Evolutionary conservation across 2,797 vertebrate species (phyloP), one percentile per base, ranked within the genome.

Genomic region (Pipistrellus nathusii): DNA sequence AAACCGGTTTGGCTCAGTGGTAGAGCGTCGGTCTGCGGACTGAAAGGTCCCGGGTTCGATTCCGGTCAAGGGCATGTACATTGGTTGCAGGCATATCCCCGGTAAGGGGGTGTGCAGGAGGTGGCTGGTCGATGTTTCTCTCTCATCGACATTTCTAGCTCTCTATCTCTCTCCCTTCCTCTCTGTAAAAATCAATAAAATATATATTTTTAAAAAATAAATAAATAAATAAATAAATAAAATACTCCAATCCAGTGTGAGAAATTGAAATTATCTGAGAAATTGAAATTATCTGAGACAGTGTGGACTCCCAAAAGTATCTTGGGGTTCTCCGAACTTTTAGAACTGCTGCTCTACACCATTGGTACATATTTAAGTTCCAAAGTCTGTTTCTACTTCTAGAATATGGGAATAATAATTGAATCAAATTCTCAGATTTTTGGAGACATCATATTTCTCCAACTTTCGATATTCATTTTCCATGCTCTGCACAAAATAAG

Each of bases 391-490:
- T 77, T 85, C 64, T 77, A 41, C 8, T 84, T 80, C 57, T 80
- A 84, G 57, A 57, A 27, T 18, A 87, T 38, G 57, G 4, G 3
- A 80, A 73, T 69, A 21, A 23, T 35, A 85, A 68, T 41, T 55
- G 35, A 64, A 76, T 75, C 17, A 13, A 35, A 25, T 66, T 32
- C 35, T 83, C 32, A 32, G 6, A 13, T 80, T 62, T 72, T 93
- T 75, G 82, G 55, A 94, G 3, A 8, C 66, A 80, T 64, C 46
- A 91, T 35, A 38, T 89, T n/a, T 21, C 57, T 93, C 35, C 15
- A 69, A 55, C 35, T 75, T 90, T 78, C 41, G 71, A 69, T 72
- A 75, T 59, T 64, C 18, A 64, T 92, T 81, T 92, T 87, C 55
- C 92, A 44, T 76, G 8, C 13, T 32, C 64, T 10, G 13, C 13